Conservation (phyloP, 2,113 vertebrate genomes). For the Polypterus bichir region DNA sequence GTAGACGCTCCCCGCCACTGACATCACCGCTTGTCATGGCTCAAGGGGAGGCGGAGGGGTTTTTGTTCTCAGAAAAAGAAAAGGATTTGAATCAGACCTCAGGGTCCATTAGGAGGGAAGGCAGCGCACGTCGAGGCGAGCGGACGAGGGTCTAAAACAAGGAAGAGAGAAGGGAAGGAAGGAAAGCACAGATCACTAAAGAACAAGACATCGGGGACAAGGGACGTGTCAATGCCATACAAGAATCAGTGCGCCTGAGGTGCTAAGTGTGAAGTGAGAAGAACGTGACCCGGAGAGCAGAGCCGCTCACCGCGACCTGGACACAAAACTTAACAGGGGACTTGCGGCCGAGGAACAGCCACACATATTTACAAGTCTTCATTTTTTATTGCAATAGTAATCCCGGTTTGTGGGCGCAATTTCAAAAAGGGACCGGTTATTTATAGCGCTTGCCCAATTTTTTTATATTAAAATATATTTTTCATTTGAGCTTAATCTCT, state of each 20-base stretch:
- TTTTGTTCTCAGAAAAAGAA: constrained; percentile 18
- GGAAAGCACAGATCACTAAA: constrained; percentile 1
- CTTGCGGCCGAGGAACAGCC: neutral
- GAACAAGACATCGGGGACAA: neutral
- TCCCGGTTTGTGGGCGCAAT: neutral
- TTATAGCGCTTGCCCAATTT: too few species aligned
- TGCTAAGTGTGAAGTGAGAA: constrained; percentile 14
- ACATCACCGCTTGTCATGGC: neutral
- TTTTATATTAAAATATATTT: neutral
- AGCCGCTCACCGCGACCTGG: neutral
- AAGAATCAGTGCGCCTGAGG: constrained; percentile 16
- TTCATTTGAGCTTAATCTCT: constrained; percentile 25
- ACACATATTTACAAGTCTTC: neutral
- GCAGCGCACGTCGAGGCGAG: neutral
- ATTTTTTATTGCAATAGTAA: neutral
- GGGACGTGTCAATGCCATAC: constrained; percentile 1
- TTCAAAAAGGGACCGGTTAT: constrained; percentile 5
- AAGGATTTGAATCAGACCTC: constrained; percentile 21
- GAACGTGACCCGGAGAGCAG: neutral
- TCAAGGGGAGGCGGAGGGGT: constrained; percentile 21
- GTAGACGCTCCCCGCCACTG: neutral
- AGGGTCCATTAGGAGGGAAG: constrained; percentile 23
- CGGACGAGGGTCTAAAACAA: neutral
- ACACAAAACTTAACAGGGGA: neutral
- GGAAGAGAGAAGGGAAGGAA: constrained; percentile 9